These are phyloP conservation scores for Cacoxenus indagator DNA, from an alignment of 2,888 invertebrate genomes.

Conservation along the genomic window DNA sequence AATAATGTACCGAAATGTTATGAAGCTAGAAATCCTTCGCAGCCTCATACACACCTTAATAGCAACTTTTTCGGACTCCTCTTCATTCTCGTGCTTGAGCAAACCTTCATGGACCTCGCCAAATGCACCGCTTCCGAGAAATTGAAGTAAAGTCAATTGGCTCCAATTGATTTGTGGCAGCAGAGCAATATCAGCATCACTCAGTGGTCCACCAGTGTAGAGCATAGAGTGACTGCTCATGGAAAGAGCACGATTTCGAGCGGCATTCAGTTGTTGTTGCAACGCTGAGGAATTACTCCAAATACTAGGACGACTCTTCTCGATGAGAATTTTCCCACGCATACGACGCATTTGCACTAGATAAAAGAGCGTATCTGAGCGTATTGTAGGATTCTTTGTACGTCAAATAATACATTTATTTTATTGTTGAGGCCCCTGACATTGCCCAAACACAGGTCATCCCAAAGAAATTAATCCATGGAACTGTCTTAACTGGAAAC, in stretches of 20 bases:
- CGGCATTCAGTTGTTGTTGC: conserved; percentile 77
- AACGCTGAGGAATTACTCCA: conserved; percentile 90
- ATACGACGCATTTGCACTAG: conserved; percentile 77
- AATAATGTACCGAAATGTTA: not conserved
- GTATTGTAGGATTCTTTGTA: too few species aligned
- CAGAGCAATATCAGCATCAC: conserved; percentile 83
- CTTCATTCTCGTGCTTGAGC: conserved; percentile 78
- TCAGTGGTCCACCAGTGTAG: conserved; percentile 78
- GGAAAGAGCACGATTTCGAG: conserved; percentile 78
- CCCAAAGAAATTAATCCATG: too few species aligned
- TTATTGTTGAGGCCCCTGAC: too few species aligned
- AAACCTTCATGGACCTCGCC: conserved; percentile 97
- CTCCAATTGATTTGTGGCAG: conserved; percentile 89
- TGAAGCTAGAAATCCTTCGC: not conserved
- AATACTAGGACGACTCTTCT: conserved; percentile 73
- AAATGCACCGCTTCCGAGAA: conserved; percentile 96
- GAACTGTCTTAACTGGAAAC: too few species aligned
- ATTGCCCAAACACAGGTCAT: too few species aligned
- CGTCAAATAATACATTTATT: too few species aligned
- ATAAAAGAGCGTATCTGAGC: too few species aligned
- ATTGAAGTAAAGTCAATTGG: conserved; percentile 88
- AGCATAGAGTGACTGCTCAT: conserved; percentile 85
- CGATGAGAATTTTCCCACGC: conserved; percentile 79
- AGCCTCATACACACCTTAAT: conserved; percentile 79
- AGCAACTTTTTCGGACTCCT: conserved; percentile 84